Evolutionary conservation across 2,888 invertebrate genomes (phyloP), one percentile per base, ranked within the genome.

Genomic region (Nowickia ferox): DNA sequence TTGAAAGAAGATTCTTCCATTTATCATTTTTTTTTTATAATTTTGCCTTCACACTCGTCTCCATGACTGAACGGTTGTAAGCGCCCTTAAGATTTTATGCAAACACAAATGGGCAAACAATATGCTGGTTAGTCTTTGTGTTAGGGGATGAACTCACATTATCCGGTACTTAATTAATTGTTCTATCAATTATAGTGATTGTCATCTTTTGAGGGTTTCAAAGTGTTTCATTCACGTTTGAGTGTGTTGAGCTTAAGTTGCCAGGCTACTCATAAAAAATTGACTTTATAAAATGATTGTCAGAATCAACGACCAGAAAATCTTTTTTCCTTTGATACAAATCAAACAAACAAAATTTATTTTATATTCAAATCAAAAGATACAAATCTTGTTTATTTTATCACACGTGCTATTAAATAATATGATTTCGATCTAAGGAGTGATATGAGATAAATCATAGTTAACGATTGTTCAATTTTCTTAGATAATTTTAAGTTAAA

Each of bases 321-420:
- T 78, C 59, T 46, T 59, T 53, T 11, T 42, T 30, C 30, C 30
- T 19, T 48, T 77, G n/a, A 59, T 22, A n/a, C 13, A 1, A 19
- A 51, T 10, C 22, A 61, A 77, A 59, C n/a, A 68, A 68, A 68
- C 42, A 69, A 10, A 46, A 15, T 55, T 30, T 8, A 40, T n/a
- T 48, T 10, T 0, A n/a, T 22, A 30, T 69, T 48, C 9, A 15
- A 22, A 48, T 53, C 53, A 17, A 1, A 8, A 40, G 48, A 48
- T 65, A 17, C 10, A 57, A 57, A 66, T 78, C 0, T 72, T 84
- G 81, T 81, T 81, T 81, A 69, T 63, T 77, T 72, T 77, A 72
- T 66, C n/a, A 68, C 84, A 84, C 84, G 80, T 84, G 84, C 63
- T 76, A 48, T 66, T 44, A 59, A 59, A 30, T 59, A 48, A n/a